phyloP scores from a whole-genome alignment of 2,113 vertebrate species.

The Butorides virescens region DNA sequence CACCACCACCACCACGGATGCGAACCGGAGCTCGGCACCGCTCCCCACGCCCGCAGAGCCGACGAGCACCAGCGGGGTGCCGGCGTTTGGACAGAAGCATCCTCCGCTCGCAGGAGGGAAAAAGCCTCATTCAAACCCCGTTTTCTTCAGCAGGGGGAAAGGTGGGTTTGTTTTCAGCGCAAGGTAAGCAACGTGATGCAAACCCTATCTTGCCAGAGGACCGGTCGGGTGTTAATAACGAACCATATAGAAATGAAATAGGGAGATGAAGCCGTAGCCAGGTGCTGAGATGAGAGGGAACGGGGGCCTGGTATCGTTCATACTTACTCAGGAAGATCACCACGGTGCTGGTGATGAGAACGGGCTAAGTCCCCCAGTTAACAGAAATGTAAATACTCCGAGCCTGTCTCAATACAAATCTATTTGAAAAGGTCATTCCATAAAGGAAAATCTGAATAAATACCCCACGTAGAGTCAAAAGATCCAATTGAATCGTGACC shows the following conservation, averaged over 20 bases:
- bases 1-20: accelerated
- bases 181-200: background rate
- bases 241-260: accelerated
- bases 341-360: background rate
- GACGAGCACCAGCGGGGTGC: accelerated
- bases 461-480: background rate
- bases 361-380: background rate
- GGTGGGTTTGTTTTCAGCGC: background rate
- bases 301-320: accelerated
- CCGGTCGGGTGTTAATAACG: accelerated
- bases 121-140: accelerated
- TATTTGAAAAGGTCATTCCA: background rate
- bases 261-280: too few relatives aligned
- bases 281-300: background rate
- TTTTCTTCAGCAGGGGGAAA: background rate
- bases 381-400: accelerated
- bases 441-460: background rate
- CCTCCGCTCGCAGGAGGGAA: background rate
- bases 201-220: background rate
- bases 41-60: accelerated
- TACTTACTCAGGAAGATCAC: accelerated
- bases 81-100: background rate
- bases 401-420: background rate
- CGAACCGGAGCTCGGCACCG: background rate
- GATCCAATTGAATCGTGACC: background rate